Base-by-base conservation (phyloP, 2,113 vertebrate species). In the Myotis yumanensis region DNA sequence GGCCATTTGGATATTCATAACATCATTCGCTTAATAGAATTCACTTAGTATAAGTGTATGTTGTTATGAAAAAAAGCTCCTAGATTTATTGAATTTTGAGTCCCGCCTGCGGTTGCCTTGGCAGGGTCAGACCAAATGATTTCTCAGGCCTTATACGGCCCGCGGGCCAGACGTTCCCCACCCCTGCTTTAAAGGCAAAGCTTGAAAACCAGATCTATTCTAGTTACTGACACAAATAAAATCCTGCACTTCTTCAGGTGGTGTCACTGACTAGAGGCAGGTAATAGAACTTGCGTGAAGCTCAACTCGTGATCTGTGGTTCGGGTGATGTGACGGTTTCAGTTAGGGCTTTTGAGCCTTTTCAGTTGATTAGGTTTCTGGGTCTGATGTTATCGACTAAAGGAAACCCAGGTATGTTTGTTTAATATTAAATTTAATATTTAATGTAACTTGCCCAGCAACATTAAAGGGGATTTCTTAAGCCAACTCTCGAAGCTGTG, bases 311-410 rank as follows among this genome's bases (percentile, higher is more conserved):
- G 84, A 57, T 28, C 54, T 43, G 0, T 17, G 43, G 30, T 28
- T 40, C 20, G 23, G 46, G 11, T 35, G 66, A 57, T 20, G 59
- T 15, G 94, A 85, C 71, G 32, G 79, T 71, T 68, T 77, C 32
- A 73, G 14, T 64, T 30, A 71, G 80, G 43, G 76, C 30, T 95
- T 23, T 92, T 91, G 48, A 84, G 48, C 46, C 94, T 2, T 92
- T 95, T 89, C 23, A 51, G 82, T 87, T 89, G 84, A 46, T 83
- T 51, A 22, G 37, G 64, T 97, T 96, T 95, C 68, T 95, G 76
- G 10, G 14, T 85, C 80, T 96, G 90, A 94, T 75, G 37, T 40
- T 23, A 68, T 51, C 9, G 91, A 92, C 32, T 69, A 62, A 86
- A 77, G 89, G 72, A 85, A 89, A 75, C 23, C 73, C 23, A 52